Conservation (phyloP, 92 coral and sea anemone genomes). For the Palythoa heliodiscus region DNA sequence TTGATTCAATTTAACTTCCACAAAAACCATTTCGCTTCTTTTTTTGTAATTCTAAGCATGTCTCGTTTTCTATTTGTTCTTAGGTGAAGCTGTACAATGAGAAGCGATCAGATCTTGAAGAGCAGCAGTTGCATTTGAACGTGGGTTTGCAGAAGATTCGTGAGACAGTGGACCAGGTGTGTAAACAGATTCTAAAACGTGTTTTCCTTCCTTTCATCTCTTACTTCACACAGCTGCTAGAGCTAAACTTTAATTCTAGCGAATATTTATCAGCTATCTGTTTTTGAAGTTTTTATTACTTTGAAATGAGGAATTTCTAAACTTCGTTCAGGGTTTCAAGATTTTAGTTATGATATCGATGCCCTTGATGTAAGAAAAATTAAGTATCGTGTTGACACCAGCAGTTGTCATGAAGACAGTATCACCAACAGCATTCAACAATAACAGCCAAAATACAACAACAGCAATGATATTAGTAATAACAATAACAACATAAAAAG, state of each 20-base stretch:
- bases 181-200: neutral
- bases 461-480: too few relatives aligned
- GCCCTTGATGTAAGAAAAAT: too few relatives aligned
- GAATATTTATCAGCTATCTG: neutral
- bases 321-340: neutral
- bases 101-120: constrained; percentile 97
- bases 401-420: too few relatives aligned
- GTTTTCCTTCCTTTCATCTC: neutral
- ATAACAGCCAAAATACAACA: too few relatives aligned
- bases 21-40: neutral
- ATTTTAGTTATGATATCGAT: too few relatives aligned
- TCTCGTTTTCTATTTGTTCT: neutral
- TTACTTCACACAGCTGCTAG: neutral
- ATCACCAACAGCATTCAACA: too few relatives aligned
- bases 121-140: constrained; percentile 96
- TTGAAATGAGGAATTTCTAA: neutral
- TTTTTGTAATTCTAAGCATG: neutral
- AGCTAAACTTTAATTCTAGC: neutral
- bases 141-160: constrained; percentile 97
- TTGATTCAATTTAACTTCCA: too few relatives aligned
- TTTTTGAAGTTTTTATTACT: neutral
- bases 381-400: too few relatives aligned
- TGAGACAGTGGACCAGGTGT: constrained; percentile 95
- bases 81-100: constrained; percentile 96
- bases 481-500: too few relatives aligned